A percentile compares a stretch with the other conserved stretches of the same genome.
These are phyloP conservation scores for Spialia ferax DNA, from an alignment of 2,888 invertebrate genomes.

Conservation along the genomic window DNA sequence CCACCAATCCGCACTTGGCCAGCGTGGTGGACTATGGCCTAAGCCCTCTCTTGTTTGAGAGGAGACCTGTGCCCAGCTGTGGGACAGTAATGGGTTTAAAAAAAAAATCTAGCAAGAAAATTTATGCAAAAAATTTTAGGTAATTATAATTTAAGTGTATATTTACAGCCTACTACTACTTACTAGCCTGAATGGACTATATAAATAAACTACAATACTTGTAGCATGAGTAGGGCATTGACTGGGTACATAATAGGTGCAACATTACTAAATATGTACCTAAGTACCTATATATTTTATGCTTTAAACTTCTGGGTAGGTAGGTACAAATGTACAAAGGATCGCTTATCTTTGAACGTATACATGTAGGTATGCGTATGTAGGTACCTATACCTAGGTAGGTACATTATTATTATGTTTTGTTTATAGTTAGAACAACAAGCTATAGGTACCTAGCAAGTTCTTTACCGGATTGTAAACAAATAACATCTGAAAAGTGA, in stretches of 20 bases:
- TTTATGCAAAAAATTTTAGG: no score
- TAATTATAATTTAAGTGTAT: no score
- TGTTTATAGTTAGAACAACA: slow-evolving; percentile 50
- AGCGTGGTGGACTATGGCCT: no score
- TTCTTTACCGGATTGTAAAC: slow-evolving; percentile 64
- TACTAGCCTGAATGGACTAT: not conserved
- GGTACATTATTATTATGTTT: slow-evolving; percentile 41
- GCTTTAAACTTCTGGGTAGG: not conserved
- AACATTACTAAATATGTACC: not conserved
- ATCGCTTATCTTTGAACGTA: slow-evolving; percentile 25
- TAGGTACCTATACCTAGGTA: no score
- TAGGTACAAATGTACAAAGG: slow-evolving; percentile 33
- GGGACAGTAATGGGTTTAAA: no score
- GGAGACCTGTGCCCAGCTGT: no score
- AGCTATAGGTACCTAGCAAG: slow-evolving; percentile 36
- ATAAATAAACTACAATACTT: slow-evolving; percentile 28
- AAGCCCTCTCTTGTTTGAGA: no score
- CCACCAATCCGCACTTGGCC: no score
- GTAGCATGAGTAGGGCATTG: slow-evolving; percentile 49
- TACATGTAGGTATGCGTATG: slow-evolving; percentile 25
- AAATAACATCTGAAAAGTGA: slow-evolving; percentile 58
- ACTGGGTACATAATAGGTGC: slow-evolving; percentile 39
- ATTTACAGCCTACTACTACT: no score
- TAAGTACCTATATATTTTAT: no score
- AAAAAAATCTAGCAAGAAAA: no score